These are phyloP conservation scores for Acipenser transmontanus DNA, from an alignment of 2,797 vertebrate species.

Conservation along the genomic window DNA sequence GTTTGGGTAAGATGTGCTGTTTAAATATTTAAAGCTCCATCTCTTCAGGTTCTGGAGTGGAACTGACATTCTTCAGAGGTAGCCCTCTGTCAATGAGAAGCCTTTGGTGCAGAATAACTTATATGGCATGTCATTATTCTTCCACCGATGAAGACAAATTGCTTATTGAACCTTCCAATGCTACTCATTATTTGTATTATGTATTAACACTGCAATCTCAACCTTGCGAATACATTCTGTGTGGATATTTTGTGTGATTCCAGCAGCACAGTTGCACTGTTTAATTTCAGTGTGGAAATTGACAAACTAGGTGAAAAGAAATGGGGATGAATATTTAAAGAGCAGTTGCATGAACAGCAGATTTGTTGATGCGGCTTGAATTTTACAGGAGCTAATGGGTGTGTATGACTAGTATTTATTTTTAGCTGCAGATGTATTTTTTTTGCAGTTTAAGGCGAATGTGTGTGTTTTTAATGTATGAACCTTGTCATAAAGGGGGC, in stretches of 20 bases:
- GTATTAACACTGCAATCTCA: constrained; percentile 7
- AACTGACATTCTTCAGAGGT: constrained; percentile 24
- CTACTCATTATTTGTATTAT: neutral
- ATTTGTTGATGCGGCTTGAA: neutral
- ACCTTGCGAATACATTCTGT: neutral
- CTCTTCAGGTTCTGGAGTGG: constrained; percentile 23
- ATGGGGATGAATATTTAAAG: constrained; percentile 22
- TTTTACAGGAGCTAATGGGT: constrained; percentile 4
- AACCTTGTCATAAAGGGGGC: no score
- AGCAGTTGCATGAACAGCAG: neutral
- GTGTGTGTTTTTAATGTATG: no score
- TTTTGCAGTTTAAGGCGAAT: no score
- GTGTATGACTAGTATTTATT: no score
- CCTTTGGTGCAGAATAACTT: constrained; percentile 19
- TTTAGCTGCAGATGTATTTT: no score
- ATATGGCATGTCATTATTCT: constrained; percentile 18
- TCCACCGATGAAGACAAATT: constrained; percentile 31
- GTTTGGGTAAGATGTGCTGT: constrained; percentile 22
- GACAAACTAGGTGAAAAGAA: constrained; percentile 6
- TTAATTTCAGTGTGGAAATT: constrained; percentile 12
- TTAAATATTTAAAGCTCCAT: constrained; percentile 45
- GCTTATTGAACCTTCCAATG: constrained; percentile 22
- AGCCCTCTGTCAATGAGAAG: constrained; percentile 17
- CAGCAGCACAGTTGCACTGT: neutral
- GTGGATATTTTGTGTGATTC: neutral